Percentiles rank a stretch among this genome's conserved stretches.
Conservation (phyloP, 2,113 vertebrate genomes). For the Caloenas nicobarica region DNA sequence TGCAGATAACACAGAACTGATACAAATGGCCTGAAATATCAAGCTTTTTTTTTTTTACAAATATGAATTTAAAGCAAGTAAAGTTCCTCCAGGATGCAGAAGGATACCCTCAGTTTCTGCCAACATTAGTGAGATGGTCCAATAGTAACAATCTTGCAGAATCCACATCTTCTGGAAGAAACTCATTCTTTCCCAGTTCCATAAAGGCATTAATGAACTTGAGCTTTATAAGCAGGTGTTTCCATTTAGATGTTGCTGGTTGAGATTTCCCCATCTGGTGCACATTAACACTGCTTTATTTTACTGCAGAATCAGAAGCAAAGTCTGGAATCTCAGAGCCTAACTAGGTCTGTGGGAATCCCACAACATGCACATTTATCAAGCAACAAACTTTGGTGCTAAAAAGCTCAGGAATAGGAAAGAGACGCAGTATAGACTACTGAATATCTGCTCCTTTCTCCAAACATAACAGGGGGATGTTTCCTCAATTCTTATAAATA, state of each 20-base stretch:
- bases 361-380: not conserved
- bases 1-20: not conserved
- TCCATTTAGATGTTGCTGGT: not conserved
- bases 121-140: not conserved
- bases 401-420: not conserved
- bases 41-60: not conserved
- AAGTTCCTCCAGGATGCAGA: not conserved
- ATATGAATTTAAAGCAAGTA: not conserved
- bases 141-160: not conserved
- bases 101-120: not conserved
- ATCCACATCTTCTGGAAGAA: not conserved
- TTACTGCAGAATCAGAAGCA: not conserved
- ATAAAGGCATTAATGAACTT: not conserved
- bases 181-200: not conserved
- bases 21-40: not conserved
- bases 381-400: not conserved
- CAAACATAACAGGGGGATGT: not conserved
- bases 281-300: not conserved
- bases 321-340: not conserved
- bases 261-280: not conserved
- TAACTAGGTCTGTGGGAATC: not conserved
- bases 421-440: too few relatives aligned
- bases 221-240: not conserved
- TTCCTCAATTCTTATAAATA: not conserved
- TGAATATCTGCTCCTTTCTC: not conserved